Base-by-base conservation (phyloP, 64 coral and sea anemone genomes). In the Montipora cactus region DNA sequence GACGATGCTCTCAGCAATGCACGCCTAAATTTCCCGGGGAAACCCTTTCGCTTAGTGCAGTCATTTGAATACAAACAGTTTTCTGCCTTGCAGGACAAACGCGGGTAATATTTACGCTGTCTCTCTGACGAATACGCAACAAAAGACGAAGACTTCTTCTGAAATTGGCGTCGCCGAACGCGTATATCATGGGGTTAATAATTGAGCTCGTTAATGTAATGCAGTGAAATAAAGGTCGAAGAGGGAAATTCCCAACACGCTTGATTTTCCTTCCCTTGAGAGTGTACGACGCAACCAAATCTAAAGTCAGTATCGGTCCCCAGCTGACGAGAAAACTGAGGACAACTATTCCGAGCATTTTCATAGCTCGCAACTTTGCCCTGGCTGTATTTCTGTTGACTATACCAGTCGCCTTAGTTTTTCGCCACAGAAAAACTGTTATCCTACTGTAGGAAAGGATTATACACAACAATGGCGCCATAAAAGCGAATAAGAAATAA, bases 301-400 rank as follows among this genome's bases (percentile, higher is more conserved):
- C 89, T 4, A 91, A 23, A 16, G 81, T 69, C 89, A 91, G 81
- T 6, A 91, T 19, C 5, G 78, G 89, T 7, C 77, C 89, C 89
- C 89, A 91, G 89, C 89, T 90, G 6, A 91, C 9, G 48, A 82
- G 28, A 73, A 91, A 91, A 81, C 77, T 81, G 7, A 81, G 9
- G 2, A 91, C 77, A 14, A 91, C 89, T 2, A 73, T 13, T 8
- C 53, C 47, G 49, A 81, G 23, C 89, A 81, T 81, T 57, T 58
- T 47, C 1, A 81, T 10, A 0, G 89, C 89, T n/a, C 67, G 62
- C 16, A 67, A 14, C 47, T 91, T 91, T 13, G 89, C 47, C 13
- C 13, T 81, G 16, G 89, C 78, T 18, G 22, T 52, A 3, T 19
- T 74, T 14, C 67, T 68, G 67, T 80, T 81, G 1, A 91, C 18